These are phyloP conservation scores for Cettia cetti DNA, from an alignment of 2,113 vertebrate genomes.

Conservation along the genomic window DNA sequence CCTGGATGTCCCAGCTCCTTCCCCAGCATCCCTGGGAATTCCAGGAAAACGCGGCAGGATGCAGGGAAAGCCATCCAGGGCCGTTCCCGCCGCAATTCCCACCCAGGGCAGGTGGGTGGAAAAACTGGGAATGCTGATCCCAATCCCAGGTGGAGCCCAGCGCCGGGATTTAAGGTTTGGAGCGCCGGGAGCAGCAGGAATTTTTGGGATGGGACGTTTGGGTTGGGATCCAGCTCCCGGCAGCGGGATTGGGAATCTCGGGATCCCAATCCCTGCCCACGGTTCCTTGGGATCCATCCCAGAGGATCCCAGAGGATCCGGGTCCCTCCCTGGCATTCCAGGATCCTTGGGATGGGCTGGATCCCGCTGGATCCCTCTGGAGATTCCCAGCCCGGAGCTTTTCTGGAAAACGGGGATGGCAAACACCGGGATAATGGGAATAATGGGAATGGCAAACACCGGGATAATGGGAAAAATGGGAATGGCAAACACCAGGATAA, in stretches of 20 bases:
- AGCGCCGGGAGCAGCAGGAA: not conserved
- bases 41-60: not conserved
- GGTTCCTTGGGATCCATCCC: not conserved
- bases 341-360: not conserved
- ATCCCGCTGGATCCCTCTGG: not conserved
- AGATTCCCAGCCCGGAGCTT: not conserved
- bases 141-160: not conserved
- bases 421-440: not conserved
- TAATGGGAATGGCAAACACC: not conserved
- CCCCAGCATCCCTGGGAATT: rapidly evolving
- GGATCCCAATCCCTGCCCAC: not conserved
- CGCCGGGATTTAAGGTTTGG: not conserved
- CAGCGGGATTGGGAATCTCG: not conserved
- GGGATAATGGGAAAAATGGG: not conserved
- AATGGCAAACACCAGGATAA: not conserved
- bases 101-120: not conserved
- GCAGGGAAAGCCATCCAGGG: not conserved
- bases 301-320: not conserved
- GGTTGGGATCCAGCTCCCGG: not conserved
- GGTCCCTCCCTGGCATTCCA: not conserved
- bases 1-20: not conserved
- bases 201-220: not conserved
- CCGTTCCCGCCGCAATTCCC: not conserved
- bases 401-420: not conserved
- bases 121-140: not conserved